Percentiles rank a stretch among this genome's conserved stretches.
These are phyloP conservation scores for Drosophila rhopaloa DNA, from an alignment of 1,140 invertebrate species.

Conservation along the genomic window DNA sequence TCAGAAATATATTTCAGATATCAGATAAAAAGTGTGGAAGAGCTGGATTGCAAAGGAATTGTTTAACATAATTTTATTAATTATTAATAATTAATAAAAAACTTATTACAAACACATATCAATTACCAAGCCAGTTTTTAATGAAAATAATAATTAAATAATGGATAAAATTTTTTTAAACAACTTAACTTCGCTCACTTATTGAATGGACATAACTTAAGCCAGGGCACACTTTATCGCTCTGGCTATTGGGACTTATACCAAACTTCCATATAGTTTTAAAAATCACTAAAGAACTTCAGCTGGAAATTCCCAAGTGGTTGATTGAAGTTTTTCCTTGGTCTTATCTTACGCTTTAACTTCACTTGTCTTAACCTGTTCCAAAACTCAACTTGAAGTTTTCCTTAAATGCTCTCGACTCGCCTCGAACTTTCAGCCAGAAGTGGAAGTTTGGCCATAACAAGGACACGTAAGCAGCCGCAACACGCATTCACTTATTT, in stretches of 20 bases:
- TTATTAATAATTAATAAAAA: no score
- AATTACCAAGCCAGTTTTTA: background rate
- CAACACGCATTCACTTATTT: constrained; percentile 82
- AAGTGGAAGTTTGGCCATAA: constrained; percentile 22
- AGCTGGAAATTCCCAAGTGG: background rate
- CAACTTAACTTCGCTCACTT: background rate
- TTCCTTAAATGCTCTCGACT: constrained; percentile 18
- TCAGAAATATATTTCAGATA: background rate
- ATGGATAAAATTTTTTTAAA: background rate
- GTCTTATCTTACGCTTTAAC: constrained; percentile 21
- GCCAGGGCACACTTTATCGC: background rate
- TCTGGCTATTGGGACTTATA: constrained; percentile 12
- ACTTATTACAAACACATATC: no score
- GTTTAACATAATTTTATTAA: background rate
- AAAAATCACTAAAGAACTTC: constrained; percentile 21
- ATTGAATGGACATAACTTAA: background rate
- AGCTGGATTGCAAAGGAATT: no score
- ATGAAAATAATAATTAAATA: background rate
- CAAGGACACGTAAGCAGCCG: constrained; percentile 69
- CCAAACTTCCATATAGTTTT: constrained; percentile 8
- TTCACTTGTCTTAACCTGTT: constrained; percentile 22
- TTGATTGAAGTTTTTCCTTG: constrained; percentile 18
- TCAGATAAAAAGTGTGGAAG: background rate
- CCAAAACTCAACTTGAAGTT: constrained; percentile 16
- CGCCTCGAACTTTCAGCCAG: constrained; percentile 18